Evolutionary conservation across 2,113 vertebrate genomes (phyloP), one percentile per base, ranked within the genome.

Genomic region (Calidris pygmaea): DNA sequence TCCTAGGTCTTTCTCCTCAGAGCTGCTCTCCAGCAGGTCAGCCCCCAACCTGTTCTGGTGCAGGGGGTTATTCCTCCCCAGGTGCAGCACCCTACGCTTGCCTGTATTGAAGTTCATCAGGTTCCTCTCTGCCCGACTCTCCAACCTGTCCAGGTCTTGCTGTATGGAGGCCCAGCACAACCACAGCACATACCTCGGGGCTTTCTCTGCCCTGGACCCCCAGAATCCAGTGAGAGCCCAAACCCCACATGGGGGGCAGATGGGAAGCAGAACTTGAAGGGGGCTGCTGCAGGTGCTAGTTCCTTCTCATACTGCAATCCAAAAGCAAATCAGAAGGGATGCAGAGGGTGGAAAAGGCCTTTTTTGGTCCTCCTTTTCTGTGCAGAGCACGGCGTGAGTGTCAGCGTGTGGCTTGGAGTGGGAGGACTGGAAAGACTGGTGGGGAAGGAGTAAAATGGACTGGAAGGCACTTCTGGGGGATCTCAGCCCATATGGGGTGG

Each of bases 201-300:
- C 20, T 68, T 65, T 5, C n/a, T 62, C 58, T 60, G 6, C 30
- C 37, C 23, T 0, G 2, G 34, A 6, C 41, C 41, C 27, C 45
- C 43, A 19, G 43, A 1, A 4, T 6, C 9, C 14, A 16, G 3
- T 5, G 24, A 37, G n/a, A 73, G 60, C 30, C 56, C 23, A 0
- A 30, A 41, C 11, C 0, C 0, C 71, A 39, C 0, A 0, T 7
- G 9, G 4, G 27, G 16, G 7, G 18, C 17, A 71, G 56, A 14
- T 7, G 29, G 3, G 75, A 45, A 70, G 24, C 4, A 37, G 26
- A 37, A 5, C 8, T 1, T 13, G 12, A 41, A 72, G 20, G 10
- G 15, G 39, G 16, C 50, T 66, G 47, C 88, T 74, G 62, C 67
- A 21, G 35, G 70, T 34, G 9, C 24, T 3, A 6, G 7, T 20